phyloP scores from a whole-genome alignment of 2,888 invertebrate species.

The Geotrupes spiniger region DNA sequence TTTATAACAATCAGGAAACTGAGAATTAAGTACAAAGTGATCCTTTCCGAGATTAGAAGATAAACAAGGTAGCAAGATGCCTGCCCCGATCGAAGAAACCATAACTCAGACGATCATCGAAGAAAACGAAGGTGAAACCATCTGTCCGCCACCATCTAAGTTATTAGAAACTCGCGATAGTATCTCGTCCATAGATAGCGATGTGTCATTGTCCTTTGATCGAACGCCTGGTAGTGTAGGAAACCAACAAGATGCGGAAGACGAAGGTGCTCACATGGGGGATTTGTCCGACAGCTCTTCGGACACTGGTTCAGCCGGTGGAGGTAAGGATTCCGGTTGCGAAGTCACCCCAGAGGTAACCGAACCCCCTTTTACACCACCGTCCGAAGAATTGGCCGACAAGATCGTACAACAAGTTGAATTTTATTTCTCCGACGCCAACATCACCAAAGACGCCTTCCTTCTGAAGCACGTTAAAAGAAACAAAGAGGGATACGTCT shows the following conservation, averaged over 20 bases:
- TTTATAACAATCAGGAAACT: background rate
- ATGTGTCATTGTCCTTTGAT: slow-evolving; percentile 58
- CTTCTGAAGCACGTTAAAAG: slow-evolving; percentile 90
- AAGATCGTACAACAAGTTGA: slow-evolving; percentile 87
- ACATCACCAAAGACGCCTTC: slow-evolving; percentile 93
- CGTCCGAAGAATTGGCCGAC: slow-evolving; percentile 73
- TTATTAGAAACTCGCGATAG: slow-evolving; percentile 59
- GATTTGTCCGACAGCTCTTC: slow-evolving; percentile 68
- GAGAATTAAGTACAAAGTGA: slow-evolving; percentile 3
- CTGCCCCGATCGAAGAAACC: slow-evolving; percentile 41
- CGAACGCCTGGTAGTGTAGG: slow-evolving; percentile 26
- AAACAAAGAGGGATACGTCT: slow-evolving; percentile 94
- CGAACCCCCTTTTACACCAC: slow-evolving; percentile 64
- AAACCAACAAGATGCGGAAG: slow-evolving; percentile 45
- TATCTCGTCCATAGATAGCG: slow-evolving; percentile 62
- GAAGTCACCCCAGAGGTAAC: slow-evolving; percentile 57
- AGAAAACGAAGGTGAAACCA: slow-evolving; percentile 43
- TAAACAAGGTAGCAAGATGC: slow-evolving; percentile 39
- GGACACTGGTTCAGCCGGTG: slow-evolving; percentile 60
- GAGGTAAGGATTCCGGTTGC: slow-evolving; percentile 67
- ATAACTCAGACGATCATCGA: slow-evolving; percentile 40
- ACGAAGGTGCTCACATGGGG: slow-evolving; percentile 60
- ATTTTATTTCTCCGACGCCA: slow-evolving; percentile 93
- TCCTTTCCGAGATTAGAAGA: slow-evolving; percentile 2
- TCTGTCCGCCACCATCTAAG: slow-evolving; percentile 47